Evolutionary conservation across 1,140 invertebrate species (phyloP).

Genomic region (Mercenaria mercenaria): DNA sequence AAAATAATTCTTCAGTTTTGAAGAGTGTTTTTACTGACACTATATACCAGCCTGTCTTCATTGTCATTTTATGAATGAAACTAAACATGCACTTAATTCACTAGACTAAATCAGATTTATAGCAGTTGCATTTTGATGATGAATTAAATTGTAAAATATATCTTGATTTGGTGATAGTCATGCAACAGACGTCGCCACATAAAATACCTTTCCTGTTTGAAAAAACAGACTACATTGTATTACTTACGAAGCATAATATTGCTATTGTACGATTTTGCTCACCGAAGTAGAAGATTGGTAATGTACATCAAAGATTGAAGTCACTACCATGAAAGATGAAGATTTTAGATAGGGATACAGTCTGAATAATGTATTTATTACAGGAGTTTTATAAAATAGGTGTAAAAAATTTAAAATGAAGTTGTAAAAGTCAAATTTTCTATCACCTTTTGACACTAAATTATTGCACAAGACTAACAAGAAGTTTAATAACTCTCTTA

Average conservation of each 20-base stretch:
- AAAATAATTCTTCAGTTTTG: no score
- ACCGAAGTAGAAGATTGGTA: neutral
- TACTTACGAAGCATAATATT: neutral
- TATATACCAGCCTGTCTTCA: no score
- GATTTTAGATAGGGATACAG: neutral
- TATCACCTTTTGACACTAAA: no score
- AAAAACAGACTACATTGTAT: neutral
- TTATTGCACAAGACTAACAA: no score
- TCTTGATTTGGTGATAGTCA: neutral
- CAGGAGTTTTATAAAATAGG: neutral
- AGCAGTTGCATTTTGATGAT: neutral
- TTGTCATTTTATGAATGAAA: conserved; percentile 10
- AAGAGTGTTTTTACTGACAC: no score
- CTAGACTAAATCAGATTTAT: conserved; percentile 5
- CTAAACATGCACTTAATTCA: neutral
- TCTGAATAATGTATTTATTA: neutral
- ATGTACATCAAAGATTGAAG: neutral
- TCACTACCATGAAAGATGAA: neutral
- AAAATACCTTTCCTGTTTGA: neutral
- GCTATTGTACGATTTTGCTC: neutral
- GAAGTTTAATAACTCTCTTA: no score
- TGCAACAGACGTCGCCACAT: neutral
- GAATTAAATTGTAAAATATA: neutral
- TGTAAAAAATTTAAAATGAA: neutral
- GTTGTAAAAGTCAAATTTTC: neutral